Conservation (phyloP, 2,797 vertebrate species). For the Scomberomorus guttatus region DNA sequence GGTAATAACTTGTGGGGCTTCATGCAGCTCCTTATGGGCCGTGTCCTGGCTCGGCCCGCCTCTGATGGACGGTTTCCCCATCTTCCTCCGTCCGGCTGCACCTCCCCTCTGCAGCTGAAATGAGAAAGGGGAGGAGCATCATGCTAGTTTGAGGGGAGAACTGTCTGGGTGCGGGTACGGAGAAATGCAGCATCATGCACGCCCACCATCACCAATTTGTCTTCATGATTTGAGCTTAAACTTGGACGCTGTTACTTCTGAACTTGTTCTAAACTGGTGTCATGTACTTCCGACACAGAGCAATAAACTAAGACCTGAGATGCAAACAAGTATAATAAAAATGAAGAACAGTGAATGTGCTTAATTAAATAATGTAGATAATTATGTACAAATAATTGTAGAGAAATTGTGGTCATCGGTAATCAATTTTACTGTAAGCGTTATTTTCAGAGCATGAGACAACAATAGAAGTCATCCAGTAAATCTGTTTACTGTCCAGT, state of each 20-base stretch:
- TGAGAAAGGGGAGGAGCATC: slow-evolving; percentile 54
- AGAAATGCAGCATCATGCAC: slow-evolving; percentile 6
- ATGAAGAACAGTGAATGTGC: not conserved
- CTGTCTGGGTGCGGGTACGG: slow-evolving; percentile 1
- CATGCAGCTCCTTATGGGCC: slow-evolving; percentile 76
- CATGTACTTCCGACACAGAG: not conserved
- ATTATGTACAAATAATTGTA: too few relatives aligned
- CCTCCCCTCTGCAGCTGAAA: slow-evolving; percentile 51
- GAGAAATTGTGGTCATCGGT: too few relatives aligned
- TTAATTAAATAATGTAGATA: not conserved
- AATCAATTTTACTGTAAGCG: too few relatives aligned
- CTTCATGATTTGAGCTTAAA: slow-evolving; percentile 36
- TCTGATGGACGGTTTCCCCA: slow-evolving; percentile 73
- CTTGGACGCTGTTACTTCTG: not conserved
- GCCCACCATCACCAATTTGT: slow-evolving; percentile 9
- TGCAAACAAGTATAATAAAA: not conserved
- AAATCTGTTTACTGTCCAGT: too few relatives aligned
- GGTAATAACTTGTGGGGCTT: slow-evolving; percentile 84
- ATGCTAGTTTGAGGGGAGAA: slow-evolving; percentile 21
- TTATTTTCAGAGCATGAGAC: too few relatives aligned
- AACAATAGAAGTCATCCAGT: too few relatives aligned
- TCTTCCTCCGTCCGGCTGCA: slow-evolving; percentile 35
- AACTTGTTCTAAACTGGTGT: not conserved
- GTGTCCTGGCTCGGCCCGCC: slow-evolving; percentile 60
- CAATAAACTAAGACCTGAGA: not conserved